phyloP scores from a whole-genome alignment of 2,888 invertebrate species.

The Diaperis boleti region DNA sequence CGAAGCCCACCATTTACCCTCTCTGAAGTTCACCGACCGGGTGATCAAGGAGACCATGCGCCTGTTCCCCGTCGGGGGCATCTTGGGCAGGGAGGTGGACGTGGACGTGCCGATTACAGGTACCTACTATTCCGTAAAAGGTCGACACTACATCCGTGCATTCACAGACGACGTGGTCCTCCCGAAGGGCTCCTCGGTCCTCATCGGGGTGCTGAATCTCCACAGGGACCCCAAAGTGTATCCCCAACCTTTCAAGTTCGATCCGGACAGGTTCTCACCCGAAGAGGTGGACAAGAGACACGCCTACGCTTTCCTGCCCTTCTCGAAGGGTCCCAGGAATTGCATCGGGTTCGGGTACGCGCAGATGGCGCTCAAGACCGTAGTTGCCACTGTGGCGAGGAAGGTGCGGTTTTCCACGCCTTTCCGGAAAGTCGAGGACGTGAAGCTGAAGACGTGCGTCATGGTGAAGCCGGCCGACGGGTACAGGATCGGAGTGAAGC shows the following conservation, averaged over 20 bases:
- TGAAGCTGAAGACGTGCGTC: slow-evolving; percentile 2
- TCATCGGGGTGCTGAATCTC: slow-evolving; percentile 63
- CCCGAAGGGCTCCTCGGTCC: slow-evolving; percentile 68
- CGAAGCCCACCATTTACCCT: slow-evolving; percentile 30
- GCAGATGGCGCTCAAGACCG: slow-evolving; percentile 43
- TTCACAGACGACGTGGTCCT: slow-evolving; percentile 66
- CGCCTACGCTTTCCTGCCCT: slow-evolving; percentile 67
- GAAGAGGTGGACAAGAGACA: slow-evolving; percentile 65
- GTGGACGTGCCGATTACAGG: slow-evolving; percentile 34
- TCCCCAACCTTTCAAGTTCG: slow-evolving; percentile 69
- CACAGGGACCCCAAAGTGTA: slow-evolving; percentile 69
- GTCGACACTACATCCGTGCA: background rate
- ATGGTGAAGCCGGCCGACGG: background rate
- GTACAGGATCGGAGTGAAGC: background rate
- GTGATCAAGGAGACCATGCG: slow-evolving; percentile 45
- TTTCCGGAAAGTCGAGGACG: slow-evolving; percentile 5
- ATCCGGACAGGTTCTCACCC: slow-evolving; percentile 71
- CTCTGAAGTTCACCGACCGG: slow-evolving; percentile 38
- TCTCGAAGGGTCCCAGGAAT: slow-evolving; percentile 66
- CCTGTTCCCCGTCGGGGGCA: slow-evolving; percentile 38
- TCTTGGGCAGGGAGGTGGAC: slow-evolving; percentile 26
- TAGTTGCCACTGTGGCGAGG: background rate
- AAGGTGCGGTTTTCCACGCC: background rate
- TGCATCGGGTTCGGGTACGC: slow-evolving; percentile 62
- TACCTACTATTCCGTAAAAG: slow-evolving; percentile 41